Evolutionary conservation across 2,113 vertebrate genomes (phyloP).

Genomic region (Heterochromis multidens): DNA sequence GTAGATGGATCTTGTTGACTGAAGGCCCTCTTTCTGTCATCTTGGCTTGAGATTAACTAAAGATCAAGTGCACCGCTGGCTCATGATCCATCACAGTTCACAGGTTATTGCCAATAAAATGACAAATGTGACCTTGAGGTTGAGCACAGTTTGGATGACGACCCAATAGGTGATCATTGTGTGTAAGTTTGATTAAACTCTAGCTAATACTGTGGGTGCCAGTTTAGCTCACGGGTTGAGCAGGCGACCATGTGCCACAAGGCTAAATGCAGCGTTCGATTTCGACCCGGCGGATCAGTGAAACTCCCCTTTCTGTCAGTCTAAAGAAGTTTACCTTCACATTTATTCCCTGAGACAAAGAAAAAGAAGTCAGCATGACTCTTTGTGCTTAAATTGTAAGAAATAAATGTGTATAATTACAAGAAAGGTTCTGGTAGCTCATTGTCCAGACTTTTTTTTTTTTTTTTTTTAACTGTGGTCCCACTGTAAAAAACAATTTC

Average conservation of each 20-base stretch:
- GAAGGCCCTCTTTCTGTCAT: background rate
- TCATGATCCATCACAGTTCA: background rate
- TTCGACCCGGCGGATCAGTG: background rate
- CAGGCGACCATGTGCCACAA: background rate
- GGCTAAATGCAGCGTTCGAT: background rate
- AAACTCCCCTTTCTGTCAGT: background rate
- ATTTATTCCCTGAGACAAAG: no score
- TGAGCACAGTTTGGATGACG: background rate
- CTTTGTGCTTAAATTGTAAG: no score
- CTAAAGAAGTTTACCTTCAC: no score
- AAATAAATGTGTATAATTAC: no score
- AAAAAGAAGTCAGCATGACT: no score
- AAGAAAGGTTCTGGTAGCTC: no score
- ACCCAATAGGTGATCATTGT: background rate
- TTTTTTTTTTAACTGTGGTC: no score
- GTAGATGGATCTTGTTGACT: background rate
- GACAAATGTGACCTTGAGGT: background rate
- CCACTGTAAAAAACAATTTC: background rate
- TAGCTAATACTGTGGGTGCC: no score
- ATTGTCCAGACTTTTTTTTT: no score
- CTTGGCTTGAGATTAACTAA: background rate
- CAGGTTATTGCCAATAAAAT: background rate
- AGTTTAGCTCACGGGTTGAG: background rate
- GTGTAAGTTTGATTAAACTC: no score
- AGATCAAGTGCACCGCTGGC: fast-evolving